These are phyloP conservation scores for Papilio dardanus DNA, from an alignment of 1,140 invertebrate species.

Conservation along the genomic window DNA sequence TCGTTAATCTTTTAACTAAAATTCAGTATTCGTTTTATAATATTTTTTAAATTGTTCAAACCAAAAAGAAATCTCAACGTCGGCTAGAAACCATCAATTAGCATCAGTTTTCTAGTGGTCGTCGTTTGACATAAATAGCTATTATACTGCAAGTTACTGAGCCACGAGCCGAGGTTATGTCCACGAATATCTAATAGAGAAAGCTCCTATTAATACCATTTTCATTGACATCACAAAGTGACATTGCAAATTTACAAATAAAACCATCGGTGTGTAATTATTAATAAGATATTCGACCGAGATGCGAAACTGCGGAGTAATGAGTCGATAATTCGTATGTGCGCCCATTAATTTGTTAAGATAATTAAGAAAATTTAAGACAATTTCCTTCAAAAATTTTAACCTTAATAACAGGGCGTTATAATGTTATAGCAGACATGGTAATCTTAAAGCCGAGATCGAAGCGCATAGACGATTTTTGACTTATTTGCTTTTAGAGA, in stretches of 20 bases:
- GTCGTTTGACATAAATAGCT: conserved; percentile 42
- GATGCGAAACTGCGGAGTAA: conserved; percentile 59
- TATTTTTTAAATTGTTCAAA: not conserved
- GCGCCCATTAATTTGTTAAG: conserved; percentile 66
- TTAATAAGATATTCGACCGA: conserved; percentile 51
- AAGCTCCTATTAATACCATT: conserved; percentile 69
- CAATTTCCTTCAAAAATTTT: conserved; percentile 33
- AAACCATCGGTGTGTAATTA: conserved; percentile 59
- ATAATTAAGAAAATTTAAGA: conserved; percentile 55
- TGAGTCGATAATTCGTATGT: conserved; percentile 38
- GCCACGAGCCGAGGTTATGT: conserved; percentile 5
- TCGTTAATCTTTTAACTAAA: not conserved
- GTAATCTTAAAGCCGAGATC: conserved; percentile 54
- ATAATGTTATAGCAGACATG: conserved; percentile 45
- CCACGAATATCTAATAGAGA: conserved; percentile 54
- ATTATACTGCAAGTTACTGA: conserved; percentile 36
- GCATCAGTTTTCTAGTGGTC: conserved; percentile 36
- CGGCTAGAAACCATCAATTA: conserved; percentile 41
- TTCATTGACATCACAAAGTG: conserved; percentile 60
- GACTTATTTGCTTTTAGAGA: conserved; percentile 63
- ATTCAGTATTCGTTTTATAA: not conserved
- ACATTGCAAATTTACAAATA: conserved; percentile 63
- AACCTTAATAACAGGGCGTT: conserved; percentile 44
- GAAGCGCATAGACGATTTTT: conserved; percentile 60
- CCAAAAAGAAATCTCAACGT: conserved; percentile 31